Conservation (phyloP, 2,797 vertebrate species). For the Carduelis carduelis region DNA sequence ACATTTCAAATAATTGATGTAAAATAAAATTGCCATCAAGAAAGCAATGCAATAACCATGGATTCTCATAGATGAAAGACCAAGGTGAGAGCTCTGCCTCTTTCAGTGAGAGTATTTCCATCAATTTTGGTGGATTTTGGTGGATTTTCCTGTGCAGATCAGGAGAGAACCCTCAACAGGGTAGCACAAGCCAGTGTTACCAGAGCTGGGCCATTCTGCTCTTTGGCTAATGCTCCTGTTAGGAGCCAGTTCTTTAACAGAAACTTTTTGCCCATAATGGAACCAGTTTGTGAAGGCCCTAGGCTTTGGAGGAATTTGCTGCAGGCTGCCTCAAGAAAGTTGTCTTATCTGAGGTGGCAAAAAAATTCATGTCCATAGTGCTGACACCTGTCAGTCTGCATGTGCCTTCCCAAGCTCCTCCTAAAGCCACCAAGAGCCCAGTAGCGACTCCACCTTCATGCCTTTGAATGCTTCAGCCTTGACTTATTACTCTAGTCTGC, state of each 20-base stretch:
- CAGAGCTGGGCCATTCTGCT: not conserved
- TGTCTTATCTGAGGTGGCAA: not conserved
- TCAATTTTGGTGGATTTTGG: not conserved
- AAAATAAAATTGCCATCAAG: not conserved
- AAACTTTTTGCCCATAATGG: not conserved
- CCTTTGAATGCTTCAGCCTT: not conserved
- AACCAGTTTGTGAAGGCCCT: not conserved
- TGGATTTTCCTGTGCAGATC: not conserved
- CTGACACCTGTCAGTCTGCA: not conserved
- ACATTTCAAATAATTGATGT: not conserved
- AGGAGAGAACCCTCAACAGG: not conserved
- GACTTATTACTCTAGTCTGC: not conserved
- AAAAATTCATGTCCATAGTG: not conserved
- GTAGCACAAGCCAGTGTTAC: not conserved
- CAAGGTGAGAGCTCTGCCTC: not conserved
- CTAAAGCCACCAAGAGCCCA: not conserved
- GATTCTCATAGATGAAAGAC: not conserved
- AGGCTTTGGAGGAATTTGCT: not conserved
- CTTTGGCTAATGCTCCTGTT: accelerated
- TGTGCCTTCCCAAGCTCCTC: not conserved
- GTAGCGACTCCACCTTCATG: not conserved
- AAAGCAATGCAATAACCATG: not conserved
- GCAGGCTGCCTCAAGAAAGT: not conserved
- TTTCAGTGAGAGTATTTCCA: not conserved
- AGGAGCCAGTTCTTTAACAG: not conserved